Conservation (phyloP, 92 coral and sea anemone species). For the Pocillopora grandis region DNA sequence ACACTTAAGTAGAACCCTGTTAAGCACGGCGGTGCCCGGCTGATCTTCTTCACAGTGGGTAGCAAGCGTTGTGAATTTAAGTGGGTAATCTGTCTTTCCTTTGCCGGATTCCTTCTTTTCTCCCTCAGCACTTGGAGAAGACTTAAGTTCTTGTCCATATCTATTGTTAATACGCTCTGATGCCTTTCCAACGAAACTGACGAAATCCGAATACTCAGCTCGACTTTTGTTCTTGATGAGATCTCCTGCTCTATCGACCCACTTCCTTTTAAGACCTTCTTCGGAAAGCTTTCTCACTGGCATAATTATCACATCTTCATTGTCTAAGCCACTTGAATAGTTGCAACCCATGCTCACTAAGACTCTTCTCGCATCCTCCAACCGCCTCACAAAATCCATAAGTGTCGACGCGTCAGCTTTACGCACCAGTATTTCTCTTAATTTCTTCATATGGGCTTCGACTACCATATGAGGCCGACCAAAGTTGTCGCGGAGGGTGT, state of each 20-base stretch:
- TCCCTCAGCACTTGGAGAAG: not conserved
- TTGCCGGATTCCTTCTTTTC: conserved; percentile 8
- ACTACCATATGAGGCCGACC: conserved; percentile 81
- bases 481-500: conserved; percentile 63
- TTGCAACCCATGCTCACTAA: conserved; percentile 61
- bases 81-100: conserved; percentile 9
- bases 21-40: not conserved
- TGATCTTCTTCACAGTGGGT: conserved; percentile 11
- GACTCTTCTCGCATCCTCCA: conserved; percentile 59
- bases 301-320: conserved; percentile 66
- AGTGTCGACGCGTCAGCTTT: conserved; percentile 62
- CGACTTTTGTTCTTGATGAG: conserved; percentile 52
- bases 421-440: conserved; percentile 57
- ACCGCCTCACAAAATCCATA: conserved; percentile 68
- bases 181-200: conserved; percentile 30
- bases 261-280: conserved; percentile 61
- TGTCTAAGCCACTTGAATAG: conserved; percentile 63
- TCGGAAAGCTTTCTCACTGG: conserved; percentile 75
- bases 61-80: conserved; percentile 41
- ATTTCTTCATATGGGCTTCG: conserved; percentile 66
- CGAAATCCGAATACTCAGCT: conserved; percentile 56
- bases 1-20: not conserved
- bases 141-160: conserved; percentile 35
- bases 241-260: conserved; percentile 47
- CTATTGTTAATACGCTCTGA: conserved; percentile 59